Base-by-base conservation (phyloP, 1,140 invertebrate genomes). In the Diachasmimorpha longicaudata region DNA sequence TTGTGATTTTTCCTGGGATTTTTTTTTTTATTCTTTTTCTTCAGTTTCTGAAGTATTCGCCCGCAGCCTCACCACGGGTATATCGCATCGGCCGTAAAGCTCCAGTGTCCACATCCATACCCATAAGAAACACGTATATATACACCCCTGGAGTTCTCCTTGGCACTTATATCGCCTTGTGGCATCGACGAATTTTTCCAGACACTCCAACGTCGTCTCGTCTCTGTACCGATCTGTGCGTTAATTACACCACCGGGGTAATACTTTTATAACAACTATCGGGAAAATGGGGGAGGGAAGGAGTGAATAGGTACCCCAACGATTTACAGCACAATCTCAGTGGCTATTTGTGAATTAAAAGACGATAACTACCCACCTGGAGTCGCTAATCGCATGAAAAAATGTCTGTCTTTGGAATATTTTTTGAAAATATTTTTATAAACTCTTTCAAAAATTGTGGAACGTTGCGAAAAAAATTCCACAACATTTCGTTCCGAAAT, bases 111-210 rank as follows among this genome's bases (percentile, higher is more conserved):
- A 58, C 9, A 21, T 63, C 19, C 19, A 63, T 63, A 63, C 58
- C 58, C 48, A 19, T 52, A 52, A 52, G 48, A 63, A 63, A 63
- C 58, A 63, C 23, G 31, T 31, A 63, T 31, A 31, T 63, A 63
- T 25, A 63, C 23, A 63, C 19, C 58, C 58, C 58, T 63, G 58
- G 58, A 63, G 58, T 25, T 52, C 58, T 13, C 58, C 25, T 68
- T 68, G 25, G 66, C 31, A 68, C 31, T 68, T 68, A 39, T 68
- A 68, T 68, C 66, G 36, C 36, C 14, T 16, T 37, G 36, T 68
- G 66, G 66, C 66, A 68, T 68, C 66, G 36, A 36, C 66, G 21
- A 68, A 68, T 68, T 68, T 68, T 68, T 68, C 66, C 66, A 68
- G 66, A 68, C 66, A 68, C 36, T 68, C 31, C 3, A 68, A 68